Percentiles rank a stretch among this genome's conserved stretches.
Conservation (phyloP, 2,888 invertebrate species). For the Himalopsyche anomala region DNA sequence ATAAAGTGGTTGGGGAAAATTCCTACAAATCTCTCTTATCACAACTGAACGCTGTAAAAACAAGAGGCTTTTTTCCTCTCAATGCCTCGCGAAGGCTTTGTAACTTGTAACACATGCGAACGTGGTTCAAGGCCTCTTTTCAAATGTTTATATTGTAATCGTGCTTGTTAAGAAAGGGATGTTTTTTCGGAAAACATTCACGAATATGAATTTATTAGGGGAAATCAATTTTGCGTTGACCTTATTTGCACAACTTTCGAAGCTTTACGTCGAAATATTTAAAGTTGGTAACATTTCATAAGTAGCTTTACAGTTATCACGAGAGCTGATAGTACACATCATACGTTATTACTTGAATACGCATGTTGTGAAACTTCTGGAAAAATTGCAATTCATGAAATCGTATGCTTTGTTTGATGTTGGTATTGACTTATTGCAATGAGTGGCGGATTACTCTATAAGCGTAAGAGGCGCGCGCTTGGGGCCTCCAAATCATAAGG, state of each 20-base stretch:
- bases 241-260: not conserved
- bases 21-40: constrained; percentile 7
- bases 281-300: not conserved
- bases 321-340: too few relatives aligned
- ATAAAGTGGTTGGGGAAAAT: not conserved
- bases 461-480: too few relatives aligned
- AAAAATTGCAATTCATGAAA: too few relatives aligned
- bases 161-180: not conserved
- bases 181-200: constrained; percentile 20
- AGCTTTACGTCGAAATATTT: not conserved
- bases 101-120: constrained; percentile 26
- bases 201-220: constrained; percentile 33
- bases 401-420: too few relatives aligned
- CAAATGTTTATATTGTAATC: constrained; percentile 38
- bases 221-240: constrained; percentile 3
- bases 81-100: constrained; percentile 7
- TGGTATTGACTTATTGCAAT: too few relatives aligned
- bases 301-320: too few relatives aligned
- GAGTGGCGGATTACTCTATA: too few relatives aligned
- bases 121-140: not conserved
- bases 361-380: too few relatives aligned
- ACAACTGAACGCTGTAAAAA: constrained; percentile 7
- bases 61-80: constrained; percentile 3
- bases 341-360: too few relatives aligned
- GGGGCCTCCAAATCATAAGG: too few relatives aligned